A percentile compares a stretch with the other conserved stretches of the same genome.
phyloP scores from a whole-genome alignment of 1,140 invertebrate genomes.

The Euura lappo region DNA sequence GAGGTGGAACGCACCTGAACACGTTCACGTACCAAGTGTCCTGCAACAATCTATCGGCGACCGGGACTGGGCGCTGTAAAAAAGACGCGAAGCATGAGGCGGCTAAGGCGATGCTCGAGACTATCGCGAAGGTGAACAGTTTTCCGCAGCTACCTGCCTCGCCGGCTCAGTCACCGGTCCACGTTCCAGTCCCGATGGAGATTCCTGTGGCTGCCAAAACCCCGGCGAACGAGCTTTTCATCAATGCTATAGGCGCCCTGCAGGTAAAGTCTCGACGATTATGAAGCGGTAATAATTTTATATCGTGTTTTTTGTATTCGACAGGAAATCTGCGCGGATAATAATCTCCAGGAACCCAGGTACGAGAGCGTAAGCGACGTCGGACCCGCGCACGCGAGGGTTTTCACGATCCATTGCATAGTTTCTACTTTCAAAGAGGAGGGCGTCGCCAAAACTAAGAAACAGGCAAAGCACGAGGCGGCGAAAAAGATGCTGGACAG shows the following conservation, averaged over 20 bases:
- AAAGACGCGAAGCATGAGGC: constrained; percentile 76
- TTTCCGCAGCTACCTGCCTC: constrained; percentile 46
- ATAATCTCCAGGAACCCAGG: constrained; percentile 67
- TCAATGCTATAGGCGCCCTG: constrained; percentile 51
- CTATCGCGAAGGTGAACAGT: constrained; percentile 51
- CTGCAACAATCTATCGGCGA: constrained; percentile 54
- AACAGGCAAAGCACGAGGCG: constrained; percentile 64
- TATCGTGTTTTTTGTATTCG: constrained; percentile 24
- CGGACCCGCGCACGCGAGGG: constrained; percentile 74
- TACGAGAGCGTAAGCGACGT: constrained; percentile 70
- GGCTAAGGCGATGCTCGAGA: constrained; percentile 65
- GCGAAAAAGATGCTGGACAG: constrained; percentile 62
- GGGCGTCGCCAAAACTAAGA: constrained; percentile 62
- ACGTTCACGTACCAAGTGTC: constrained; percentile 70
- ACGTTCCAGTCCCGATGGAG: constrained; percentile 29
- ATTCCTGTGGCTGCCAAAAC: constrained; percentile 28
- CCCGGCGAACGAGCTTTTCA: constrained; percentile 37
- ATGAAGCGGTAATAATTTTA: neutral
- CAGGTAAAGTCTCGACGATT: constrained; percentile 32
- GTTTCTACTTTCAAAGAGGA: constrained; percentile 66
- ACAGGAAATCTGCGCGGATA: constrained; percentile 67
- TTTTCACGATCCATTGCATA: constrained; percentile 72
- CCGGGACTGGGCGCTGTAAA: constrained; percentile 69
- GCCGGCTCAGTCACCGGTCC: constrained; percentile 41
- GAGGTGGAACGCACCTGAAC: constrained; percentile 74